Conservation (phyloP, 2,888 invertebrate species). For the Microctonus brassicae region DNA sequence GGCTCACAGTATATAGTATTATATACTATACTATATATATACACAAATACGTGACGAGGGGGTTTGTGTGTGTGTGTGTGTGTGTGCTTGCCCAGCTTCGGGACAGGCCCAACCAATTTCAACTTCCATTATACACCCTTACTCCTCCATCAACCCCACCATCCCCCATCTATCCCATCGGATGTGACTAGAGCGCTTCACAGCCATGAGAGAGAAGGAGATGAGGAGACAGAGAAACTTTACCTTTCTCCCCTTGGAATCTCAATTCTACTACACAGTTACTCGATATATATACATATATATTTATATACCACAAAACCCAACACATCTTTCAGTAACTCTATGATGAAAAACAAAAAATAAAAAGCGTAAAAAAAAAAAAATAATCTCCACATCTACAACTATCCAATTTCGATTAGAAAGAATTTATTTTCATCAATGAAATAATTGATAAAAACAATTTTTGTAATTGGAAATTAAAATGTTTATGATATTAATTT, state of each 20-base stretch:
- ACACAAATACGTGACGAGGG: too few relatives aligned
- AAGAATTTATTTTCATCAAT: neutral
- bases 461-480: neutral
- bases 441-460: neutral
- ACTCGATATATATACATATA: neutral
- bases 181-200: conserved; percentile 58
- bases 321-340: neutral
- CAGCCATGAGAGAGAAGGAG: conserved; percentile 43
- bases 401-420: neutral
- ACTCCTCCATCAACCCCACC: conserved; percentile 45
- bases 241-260: neutral
- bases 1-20: too few relatives aligned
- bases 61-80: conserved; percentile 31
- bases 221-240: neutral
- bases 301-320: neutral
- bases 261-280: conserved; percentile 15
- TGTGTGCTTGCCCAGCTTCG: conserved; percentile 64
- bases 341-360: neutral
- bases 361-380: neutral
- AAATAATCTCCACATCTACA: neutral
- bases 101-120: conserved; percentile 69
- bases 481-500: too few relatives aligned
- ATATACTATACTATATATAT: neutral
- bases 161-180: conserved; percentile 5
- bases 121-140: conserved; percentile 69